Evolutionary conservation across 2,113 vertebrate species (phyloP).

Genomic region (Entelurus aequoreus): DNA sequence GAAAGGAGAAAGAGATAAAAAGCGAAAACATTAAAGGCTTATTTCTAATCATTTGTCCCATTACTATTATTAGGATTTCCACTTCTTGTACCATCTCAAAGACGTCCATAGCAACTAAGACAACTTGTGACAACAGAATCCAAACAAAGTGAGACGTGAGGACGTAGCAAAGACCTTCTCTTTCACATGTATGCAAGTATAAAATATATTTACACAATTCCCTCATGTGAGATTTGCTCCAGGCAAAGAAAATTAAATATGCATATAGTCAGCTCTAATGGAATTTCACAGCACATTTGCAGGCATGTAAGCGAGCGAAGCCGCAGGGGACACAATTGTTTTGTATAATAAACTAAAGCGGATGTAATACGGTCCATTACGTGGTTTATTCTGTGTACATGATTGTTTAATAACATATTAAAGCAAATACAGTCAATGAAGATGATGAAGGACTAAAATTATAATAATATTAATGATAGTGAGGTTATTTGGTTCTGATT

Average conservation of each 20-base stretch:
- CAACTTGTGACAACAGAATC: no score
- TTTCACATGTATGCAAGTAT: background rate
- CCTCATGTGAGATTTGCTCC: background rate
- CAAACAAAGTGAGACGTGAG: no score
- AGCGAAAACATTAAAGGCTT: background rate
- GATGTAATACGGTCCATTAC: background rate
- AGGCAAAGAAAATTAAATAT: background rate
- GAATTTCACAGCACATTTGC: background rate
- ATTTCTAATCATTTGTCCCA: background rate
- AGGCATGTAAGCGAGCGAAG: background rate
- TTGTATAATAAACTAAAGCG: background rate
- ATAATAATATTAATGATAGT: no score
- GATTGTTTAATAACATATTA: no score
- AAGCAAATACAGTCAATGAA: no score
- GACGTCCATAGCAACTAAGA: no score
- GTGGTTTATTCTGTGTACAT: no score
- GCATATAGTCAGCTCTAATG: background rate
- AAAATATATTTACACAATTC: background rate
- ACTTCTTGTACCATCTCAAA: no score
- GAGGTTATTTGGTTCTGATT: no score
- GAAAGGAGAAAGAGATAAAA: background rate
- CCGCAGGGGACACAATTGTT: slow-evolving; percentile 3
- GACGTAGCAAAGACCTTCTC: no score
- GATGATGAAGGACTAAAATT: no score
- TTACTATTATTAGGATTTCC: no score